Percentiles rank a stretch among this genome's conserved stretches.
These are phyloP conservation scores for Probosciger aterrimus DNA, from an alignment of 2,113 vertebrate species.

Conservation along the genomic window DNA sequence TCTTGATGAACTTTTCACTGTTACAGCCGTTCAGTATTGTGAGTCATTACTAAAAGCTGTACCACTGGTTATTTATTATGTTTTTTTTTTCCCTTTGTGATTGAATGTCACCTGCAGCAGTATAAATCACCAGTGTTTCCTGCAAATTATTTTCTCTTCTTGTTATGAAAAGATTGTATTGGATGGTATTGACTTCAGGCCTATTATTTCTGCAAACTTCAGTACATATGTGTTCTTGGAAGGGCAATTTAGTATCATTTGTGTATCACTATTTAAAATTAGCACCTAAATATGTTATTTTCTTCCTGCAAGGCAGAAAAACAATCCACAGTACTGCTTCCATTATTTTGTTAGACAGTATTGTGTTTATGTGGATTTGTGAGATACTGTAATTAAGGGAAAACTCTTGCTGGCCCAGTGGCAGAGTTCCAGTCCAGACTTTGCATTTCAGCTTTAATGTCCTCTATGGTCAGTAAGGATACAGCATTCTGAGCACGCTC, in stretches of 20 bases:
- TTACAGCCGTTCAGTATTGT: not conserved
- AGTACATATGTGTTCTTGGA: rapidly evolving
- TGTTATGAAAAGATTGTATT: not conserved
- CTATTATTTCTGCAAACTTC: not conserved
- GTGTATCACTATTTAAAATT: not conserved
- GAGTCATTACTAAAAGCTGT: not conserved
- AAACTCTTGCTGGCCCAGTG: not conserved
- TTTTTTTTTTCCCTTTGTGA: not conserved
- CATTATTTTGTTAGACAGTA: not conserved
- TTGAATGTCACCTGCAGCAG: not conserved
- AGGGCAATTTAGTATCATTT: not conserved
- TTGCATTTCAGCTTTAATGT: not conserved
- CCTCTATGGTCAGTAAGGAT: not conserved
- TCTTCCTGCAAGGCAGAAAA: not conserved
- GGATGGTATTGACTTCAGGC: not conserved
- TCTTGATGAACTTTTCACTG: not conserved
- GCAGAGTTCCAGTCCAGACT: not conserved
- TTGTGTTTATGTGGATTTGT: not conserved
- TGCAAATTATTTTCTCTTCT: not conserved
- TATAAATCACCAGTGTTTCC: not conserved
- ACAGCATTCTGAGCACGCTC: not conserved
- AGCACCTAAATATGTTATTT: not conserved
- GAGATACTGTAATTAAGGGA: not conserved
- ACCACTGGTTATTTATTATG: not conserved
- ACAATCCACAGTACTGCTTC: not conserved